These are phyloP conservation scores for Hemithea aestivaria DNA, from an alignment of 2,888 invertebrate genomes.

Conservation along the genomic window DNA sequence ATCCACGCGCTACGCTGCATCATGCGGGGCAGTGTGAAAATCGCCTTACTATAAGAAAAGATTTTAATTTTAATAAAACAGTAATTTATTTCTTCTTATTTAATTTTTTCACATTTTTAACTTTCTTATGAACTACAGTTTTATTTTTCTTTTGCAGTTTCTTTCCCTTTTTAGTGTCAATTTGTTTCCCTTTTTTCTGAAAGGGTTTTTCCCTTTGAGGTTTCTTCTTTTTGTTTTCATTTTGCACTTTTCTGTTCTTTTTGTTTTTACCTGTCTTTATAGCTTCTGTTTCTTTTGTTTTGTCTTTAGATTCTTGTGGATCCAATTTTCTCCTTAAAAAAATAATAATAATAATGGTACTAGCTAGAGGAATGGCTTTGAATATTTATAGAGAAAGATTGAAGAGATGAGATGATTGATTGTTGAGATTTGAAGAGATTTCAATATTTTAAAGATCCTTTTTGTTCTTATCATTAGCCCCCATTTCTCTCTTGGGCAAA, in stretches of 20 bases:
- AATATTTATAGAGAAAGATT: no score
- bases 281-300: slow-evolving; percentile 33
- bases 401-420: no score
- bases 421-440: no score
- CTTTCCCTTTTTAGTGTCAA: slow-evolving; percentile 14
- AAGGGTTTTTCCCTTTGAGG: slow-evolving; percentile 18
- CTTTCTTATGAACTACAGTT: slow-evolving; percentile 31
- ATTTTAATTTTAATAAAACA: neutral
- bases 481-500: no score
- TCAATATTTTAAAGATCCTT: no score
- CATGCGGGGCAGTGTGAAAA: no score
- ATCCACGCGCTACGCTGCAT: no score
- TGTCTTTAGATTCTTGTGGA: slow-evolving; percentile 34
- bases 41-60: neutral
- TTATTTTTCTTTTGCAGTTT: slow-evolving; percentile 17
- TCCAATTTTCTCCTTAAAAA: slow-evolving; percentile 57
- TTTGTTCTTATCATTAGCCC: no score
- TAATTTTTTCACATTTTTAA: slow-evolving; percentile 29
- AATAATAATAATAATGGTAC: no score
- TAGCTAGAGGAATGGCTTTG: no score
- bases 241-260: slow-evolving; percentile 52
- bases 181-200: neutral
- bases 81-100: slow-evolving; percentile 16
- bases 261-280: slow-evolving; percentile 46
- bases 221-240: slow-evolving; percentile 26